Evolutionary conservation across 2,888 invertebrate genomes (phyloP).

Genomic region (Pasiphila rectangulata): DNA sequence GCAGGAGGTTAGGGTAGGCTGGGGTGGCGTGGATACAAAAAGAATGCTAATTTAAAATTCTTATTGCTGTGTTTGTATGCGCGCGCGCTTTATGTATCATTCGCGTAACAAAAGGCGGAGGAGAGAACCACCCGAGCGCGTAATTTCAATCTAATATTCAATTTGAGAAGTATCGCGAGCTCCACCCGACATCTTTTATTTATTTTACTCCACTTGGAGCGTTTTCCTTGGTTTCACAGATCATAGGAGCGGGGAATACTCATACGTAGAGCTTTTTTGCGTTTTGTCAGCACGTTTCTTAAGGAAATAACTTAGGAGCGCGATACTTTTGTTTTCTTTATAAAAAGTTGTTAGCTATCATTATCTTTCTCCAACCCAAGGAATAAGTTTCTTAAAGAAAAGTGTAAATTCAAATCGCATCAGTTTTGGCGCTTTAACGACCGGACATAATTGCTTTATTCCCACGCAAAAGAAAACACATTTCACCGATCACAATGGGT

Average conservation of each 20-base stretch:
- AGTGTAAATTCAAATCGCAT: conserved; percentile 36
- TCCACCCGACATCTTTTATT: conserved; percentile 68
- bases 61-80: conserved; percentile 77
- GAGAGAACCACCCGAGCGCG: conserved; percentile 72
- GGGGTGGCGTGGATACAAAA: conserved; percentile 74
- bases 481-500: conserved; percentile 66
- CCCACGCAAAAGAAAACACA: conserved; percentile 65
- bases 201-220: conserved; percentile 60
- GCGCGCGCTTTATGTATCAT: conserved; percentile 78
- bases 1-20: conserved; percentile 51
- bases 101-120: conserved; percentile 73
- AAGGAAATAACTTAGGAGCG: not conserved
- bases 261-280: conserved; percentile 31
- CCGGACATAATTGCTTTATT: conserved; percentile 65
- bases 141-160: conserved; percentile 81
- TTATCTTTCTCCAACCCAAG: too few relatives aligned
- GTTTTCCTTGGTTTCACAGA: conserved; percentile 57
- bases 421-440: conserved; percentile 41
- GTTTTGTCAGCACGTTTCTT: conserved; percentile 24
- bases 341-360: too few relatives aligned
- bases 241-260: conserved; percentile 45
- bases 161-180: conserved; percentile 73
- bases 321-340: too few relatives aligned
- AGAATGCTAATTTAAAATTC: conserved; percentile 81
- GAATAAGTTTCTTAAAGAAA: too few relatives aligned